phyloP scores from a whole-genome alignment of 2,888 invertebrate genomes.

The Anthrax anthrax region DNA sequence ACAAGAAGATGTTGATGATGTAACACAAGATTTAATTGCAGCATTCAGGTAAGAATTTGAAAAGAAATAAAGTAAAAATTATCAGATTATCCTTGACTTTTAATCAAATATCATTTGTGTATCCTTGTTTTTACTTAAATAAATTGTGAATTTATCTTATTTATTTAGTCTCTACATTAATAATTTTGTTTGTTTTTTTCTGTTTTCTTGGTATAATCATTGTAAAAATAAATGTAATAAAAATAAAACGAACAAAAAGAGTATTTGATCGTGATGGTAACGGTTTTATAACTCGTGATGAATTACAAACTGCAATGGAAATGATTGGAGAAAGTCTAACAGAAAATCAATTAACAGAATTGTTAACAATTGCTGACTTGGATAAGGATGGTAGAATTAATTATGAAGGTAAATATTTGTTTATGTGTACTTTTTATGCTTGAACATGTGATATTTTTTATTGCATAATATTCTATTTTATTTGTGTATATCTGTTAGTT shows the following conservation, averaged over 20 bases:
- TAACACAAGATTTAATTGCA: constrained; percentile 66
- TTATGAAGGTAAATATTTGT: constrained; percentile 50
- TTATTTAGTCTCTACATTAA: too few relatives aligned
- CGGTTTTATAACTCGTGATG: constrained; percentile 74
- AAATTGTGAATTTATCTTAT: too few relatives aligned
- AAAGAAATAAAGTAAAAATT: neutral
- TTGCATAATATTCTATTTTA: too few relatives aligned
- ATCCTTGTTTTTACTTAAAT: too few relatives aligned
- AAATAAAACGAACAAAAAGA: constrained; percentile 28
- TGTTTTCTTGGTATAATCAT: neutral
- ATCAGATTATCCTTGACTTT: too few relatives aligned
- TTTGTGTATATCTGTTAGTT: too few relatives aligned
- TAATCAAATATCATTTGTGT: neutral
- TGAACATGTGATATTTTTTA: too few relatives aligned
- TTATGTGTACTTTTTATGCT: too few relatives aligned
- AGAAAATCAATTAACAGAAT: constrained; percentile 58
- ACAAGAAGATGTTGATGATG: constrained; percentile 44
- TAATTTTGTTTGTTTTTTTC: neutral
- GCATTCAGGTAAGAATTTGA: constrained; percentile 52
- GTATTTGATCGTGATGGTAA: constrained; percentile 83
- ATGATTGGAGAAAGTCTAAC: constrained; percentile 67
- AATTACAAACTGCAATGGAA: constrained; percentile 63
- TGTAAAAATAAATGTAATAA: neutral
- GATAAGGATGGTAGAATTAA: constrained; percentile 70
- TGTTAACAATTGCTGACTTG: constrained; percentile 58